Base-by-base conservation (phyloP, 2,797 vertebrate genomes). In the Diglossa cyanea region DNA sequence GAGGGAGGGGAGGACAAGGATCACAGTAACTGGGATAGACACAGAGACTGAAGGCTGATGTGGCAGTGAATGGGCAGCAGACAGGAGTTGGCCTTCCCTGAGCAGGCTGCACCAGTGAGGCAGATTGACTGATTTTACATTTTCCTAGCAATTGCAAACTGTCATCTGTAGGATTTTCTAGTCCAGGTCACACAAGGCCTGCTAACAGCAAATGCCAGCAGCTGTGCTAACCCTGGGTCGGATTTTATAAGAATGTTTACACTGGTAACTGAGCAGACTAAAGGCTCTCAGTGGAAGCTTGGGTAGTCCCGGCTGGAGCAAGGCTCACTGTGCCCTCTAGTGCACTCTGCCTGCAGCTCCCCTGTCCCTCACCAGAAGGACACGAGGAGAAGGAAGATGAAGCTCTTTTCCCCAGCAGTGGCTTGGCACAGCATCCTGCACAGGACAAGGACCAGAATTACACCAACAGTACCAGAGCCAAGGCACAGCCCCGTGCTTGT, bases 271-370 rank as follows among this genome's bases (percentile, higher is more conserved):
- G 50, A 88, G 73, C 77, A 74, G 15, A 33, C 13, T 28, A 1
- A 76, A 58, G 1, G 9, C 35, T 67, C 42, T 79, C 42, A 3
- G 7, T 14, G n/a, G 30, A 51, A 72, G 63, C 42, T 11, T 37
- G 28, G 6, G 0, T 0, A 30, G 67, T 4, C 21, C 48, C 13
- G 57, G 75, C 90, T 57, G 65, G 75, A 94, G 67, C 57, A 74
- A 62, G 68, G 75, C 66, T 94, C 40, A 3, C 89, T 85, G 81
- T 93, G 95, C 95, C 91, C 89, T 88, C 95, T 96, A 83, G 94
- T 33, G 92, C 53, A 42, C 54, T 40, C 30, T 24, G 45, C 9
- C 78, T 21, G n/a, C 10, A 90, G 63, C 77, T 82, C 77, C 70
- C 10, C 65, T 33, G 31, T 21, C 54, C 18, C 33, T 55, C 73